Evolutionary conservation across 2,797 vertebrate genomes (phyloP), one percentile per base, ranked within the genome.

Genomic region (Girardinus metallicus): DNA sequence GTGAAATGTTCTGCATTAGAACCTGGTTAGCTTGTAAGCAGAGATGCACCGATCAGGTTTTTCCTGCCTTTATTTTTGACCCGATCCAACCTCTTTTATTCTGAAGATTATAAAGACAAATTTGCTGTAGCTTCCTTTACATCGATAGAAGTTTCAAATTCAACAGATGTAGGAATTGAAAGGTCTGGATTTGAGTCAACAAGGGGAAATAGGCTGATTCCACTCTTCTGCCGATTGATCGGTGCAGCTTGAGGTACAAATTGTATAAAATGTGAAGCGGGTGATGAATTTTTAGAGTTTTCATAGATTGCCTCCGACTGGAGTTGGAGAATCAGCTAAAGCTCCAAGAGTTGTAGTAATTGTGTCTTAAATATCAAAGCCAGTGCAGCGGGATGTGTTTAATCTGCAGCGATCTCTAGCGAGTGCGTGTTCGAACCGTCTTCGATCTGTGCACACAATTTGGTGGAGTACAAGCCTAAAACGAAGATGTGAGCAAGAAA

Each of bases 351-450:
- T 55, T 62, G 0, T 18, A 47, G 72, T 39, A 4, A 23, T 39
- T 74, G 34, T 60, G 18, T 76, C 82, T 68, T 31, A 44, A 41
- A 51, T 81, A 44, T 51, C 73, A 49, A 47, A 16, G 60, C 73
- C 44, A 55, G 47, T n/a, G 55, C 5, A 71, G 74, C 18, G 36
- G 23, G n/a, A 21, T 76, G 21, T 80, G 51, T 82, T 75, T 64
- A 53, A 60, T 21, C 55, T 66, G 26, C 43, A 10, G n/a, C 68
- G 9, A 72, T 29, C 13, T 15, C 39, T 26, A 26, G 1, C 5
- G 23, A 70, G 39, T 43, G 66, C 15, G 39, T 43, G 66, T 70
- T 43, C 3, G 43, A 44, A 46, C 16, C n/a, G 10, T 1, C n/a
- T 72, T 15, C 5, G 41, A 72, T 72, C n/a, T 44, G 6, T 29